Conservation (phyloP, 2,797 vertebrate genomes). For the Amblyraja radiata region DNA sequence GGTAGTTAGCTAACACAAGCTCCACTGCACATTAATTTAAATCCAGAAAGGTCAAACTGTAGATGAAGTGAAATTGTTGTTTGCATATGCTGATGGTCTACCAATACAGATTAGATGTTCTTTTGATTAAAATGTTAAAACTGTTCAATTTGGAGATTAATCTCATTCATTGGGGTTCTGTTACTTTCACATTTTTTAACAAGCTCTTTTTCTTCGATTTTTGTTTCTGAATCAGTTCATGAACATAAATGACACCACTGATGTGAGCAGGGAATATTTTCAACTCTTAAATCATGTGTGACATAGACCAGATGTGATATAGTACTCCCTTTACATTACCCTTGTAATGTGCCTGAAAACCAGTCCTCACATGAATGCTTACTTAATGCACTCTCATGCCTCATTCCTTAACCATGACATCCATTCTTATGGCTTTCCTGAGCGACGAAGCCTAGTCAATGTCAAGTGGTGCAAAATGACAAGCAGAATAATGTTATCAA, state of each 20-base stretch:
- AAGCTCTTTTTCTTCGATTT: background rate
- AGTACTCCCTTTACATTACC: slow-evolving; percentile 29
- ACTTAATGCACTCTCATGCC: background rate
- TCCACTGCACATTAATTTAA: slow-evolving; percentile 38
- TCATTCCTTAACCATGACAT: slow-evolving; percentile 8
- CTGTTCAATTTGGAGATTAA: slow-evolving; percentile 1
- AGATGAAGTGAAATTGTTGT: slow-evolving; percentile 37
- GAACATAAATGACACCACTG: background rate
- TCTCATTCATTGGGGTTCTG: background rate
- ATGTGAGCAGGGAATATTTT: slow-evolving; percentile 20
- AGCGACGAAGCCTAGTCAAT: background rate
- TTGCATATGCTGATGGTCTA: slow-evolving; percentile 35
- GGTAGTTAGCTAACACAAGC: slow-evolving; percentile 32
- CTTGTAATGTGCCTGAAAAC: background rate
- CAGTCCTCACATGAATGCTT: background rate
- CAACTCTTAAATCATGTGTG: slow-evolving; percentile 21
- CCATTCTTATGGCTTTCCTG: background rate
- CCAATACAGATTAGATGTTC: background rate
- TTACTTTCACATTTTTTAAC: background rate
- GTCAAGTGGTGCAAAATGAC: slow-evolving; percentile 16
- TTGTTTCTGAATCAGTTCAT: background rate
- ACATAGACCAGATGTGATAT: slow-evolving; percentile 21
- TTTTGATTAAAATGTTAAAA: slow-evolving; percentile 36
- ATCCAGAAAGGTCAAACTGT: slow-evolving; percentile 30
- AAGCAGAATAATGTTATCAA: background rate